These are phyloP conservation scores for Automeris io DNA, from an alignment of 2,888 invertebrate species.

Conservation along the genomic window DNA sequence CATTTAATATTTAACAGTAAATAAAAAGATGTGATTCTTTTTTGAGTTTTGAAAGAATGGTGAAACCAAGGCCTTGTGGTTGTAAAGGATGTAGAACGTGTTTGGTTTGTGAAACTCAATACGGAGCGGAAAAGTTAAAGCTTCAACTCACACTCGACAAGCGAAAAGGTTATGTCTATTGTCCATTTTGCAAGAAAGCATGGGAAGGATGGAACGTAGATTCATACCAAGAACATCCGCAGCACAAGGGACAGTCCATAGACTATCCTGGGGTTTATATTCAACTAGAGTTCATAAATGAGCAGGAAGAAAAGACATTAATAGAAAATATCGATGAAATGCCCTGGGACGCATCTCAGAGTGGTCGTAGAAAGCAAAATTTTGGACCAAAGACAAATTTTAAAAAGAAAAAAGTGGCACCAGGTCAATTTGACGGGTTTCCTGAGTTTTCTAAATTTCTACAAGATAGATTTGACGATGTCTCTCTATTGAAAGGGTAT, in stretches of 20 bases:
- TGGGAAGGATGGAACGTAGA: constrained; percentile 84
- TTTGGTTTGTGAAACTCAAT: constrained; percentile 86
- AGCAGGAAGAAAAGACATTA: constrained; percentile 81
- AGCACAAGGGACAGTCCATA: constrained; percentile 79
- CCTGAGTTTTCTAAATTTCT: constrained; percentile 87
- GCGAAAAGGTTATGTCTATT: constrained; percentile 82
- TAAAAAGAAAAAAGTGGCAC: constrained; percentile 89
- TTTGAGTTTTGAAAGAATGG: constrained; percentile 53
- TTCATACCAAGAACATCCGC: constrained; percentile 79
- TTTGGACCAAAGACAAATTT: constrained; percentile 99
- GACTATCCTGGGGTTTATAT: constrained; percentile 83
- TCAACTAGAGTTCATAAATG: constrained; percentile 83
- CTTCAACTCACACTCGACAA: constrained; percentile 59
- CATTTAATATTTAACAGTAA: too few species aligned
- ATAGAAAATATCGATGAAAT: constrained; percentile 84
- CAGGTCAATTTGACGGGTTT: constrained; percentile 90
- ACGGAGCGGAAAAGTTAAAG: constrained; percentile 56
- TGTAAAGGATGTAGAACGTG: constrained; percentile 96
- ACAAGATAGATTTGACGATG: constrained; percentile 82
- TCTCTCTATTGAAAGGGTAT: constrained; percentile 81
- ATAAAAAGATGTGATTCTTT: not conserved
- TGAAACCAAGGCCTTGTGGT: constrained; percentile 86
- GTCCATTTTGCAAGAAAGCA: constrained; percentile 84
- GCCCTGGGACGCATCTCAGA: constrained; percentile 95
- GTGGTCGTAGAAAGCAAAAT: constrained; percentile 97